Conservation (phyloP, 2,113 vertebrate species). For the Poecile atricapillus region DNA sequence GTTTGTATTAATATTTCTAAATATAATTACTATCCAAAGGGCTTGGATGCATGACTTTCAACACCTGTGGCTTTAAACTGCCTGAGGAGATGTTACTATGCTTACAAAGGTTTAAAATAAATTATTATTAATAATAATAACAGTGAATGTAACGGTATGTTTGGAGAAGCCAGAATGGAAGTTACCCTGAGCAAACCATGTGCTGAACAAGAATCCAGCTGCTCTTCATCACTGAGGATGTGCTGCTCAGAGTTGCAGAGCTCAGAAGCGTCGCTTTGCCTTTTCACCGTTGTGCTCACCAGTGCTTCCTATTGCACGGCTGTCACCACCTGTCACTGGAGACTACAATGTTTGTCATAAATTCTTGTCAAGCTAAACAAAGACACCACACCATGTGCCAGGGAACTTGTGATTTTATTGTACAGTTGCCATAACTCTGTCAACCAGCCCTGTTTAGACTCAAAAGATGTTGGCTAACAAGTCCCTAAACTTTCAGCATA, state of each 20-base stretch:
- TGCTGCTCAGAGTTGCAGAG: background rate
- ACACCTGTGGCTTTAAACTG: background rate
- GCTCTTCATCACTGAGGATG: background rate
- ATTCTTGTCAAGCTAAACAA: background rate
- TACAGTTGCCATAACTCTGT: no score
- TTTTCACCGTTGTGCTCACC: background rate
- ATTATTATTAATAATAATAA: background rate
- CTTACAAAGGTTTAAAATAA: background rate
- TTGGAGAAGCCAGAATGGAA: background rate
- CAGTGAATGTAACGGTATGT: background rate
- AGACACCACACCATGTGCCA: background rate
- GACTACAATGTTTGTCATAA: background rate
- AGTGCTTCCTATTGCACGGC: background rate
- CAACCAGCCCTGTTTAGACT: background rate
- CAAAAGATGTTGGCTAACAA: background rate
- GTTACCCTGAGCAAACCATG: background rate
- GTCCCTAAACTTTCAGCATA: background rate
- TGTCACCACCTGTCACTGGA: accelerated
- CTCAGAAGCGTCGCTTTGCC: background rate
- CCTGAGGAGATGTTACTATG: background rate
- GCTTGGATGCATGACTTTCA: background rate
- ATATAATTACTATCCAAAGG: background rate
- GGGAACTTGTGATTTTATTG: background rate
- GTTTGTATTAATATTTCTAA: background rate
- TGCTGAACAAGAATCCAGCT: background rate